Percentiles rank a stretch among this genome's conserved stretches.
These are phyloP conservation scores for Drosophila niveifrons DNA, from an alignment of 2,888 invertebrate species.

Conservation along the genomic window DNA sequence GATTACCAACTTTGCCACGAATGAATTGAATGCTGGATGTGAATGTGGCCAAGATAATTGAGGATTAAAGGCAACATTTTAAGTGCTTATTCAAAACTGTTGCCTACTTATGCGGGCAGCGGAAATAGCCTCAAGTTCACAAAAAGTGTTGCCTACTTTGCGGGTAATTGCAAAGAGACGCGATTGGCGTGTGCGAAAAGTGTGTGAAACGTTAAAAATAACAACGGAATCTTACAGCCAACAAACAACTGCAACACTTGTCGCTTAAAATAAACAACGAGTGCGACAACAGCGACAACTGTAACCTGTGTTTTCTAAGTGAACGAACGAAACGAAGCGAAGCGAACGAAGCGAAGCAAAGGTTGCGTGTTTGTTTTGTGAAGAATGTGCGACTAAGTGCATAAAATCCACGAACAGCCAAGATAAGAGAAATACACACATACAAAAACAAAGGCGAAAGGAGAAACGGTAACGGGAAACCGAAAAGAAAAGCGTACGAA, in stretches of 20 bases:
- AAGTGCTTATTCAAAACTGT: slow-evolving; percentile 39
- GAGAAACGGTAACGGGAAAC: slow-evolving; percentile 24
- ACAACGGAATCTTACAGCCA: slow-evolving; percentile 37
- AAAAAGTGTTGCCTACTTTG: slow-evolving; percentile 42
- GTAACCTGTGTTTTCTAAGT: slow-evolving; percentile 29
- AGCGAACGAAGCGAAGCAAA: slow-evolving; percentile 15
- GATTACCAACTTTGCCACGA: slow-evolving; percentile 58
- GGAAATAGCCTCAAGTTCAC: slow-evolving; percentile 7
- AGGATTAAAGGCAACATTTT: slow-evolving; percentile 14
- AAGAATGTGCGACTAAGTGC: slow-evolving; percentile 70
- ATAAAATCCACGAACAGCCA: slow-evolving; percentile 55
- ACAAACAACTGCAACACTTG: slow-evolving; percentile 43
- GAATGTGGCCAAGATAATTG: slow-evolving; percentile 38
- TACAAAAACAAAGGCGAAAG: slow-evolving; percentile 5
- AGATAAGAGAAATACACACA: slow-evolving; percentile 18
- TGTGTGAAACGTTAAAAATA: slow-evolving; percentile 47
- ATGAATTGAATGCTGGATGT: slow-evolving; percentile 57
- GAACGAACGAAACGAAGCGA: too few species aligned
- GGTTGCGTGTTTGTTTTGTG: slow-evolving; percentile 53
- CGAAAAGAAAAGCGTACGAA: slow-evolving; percentile 26
- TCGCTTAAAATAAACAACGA: slow-evolving; percentile 44
- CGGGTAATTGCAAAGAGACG: slow-evolving; percentile 18
- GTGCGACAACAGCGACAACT: slow-evolving; percentile 18
- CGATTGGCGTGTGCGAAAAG: background rate
- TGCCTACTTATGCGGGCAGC: slow-evolving; percentile 47